A percentile compares a stretch with the other conserved stretches of the same genome.
Evolutionary conservation across 2,113 vertebrate species (phyloP).

Genomic region (Patagioenas fasciata): DNA sequence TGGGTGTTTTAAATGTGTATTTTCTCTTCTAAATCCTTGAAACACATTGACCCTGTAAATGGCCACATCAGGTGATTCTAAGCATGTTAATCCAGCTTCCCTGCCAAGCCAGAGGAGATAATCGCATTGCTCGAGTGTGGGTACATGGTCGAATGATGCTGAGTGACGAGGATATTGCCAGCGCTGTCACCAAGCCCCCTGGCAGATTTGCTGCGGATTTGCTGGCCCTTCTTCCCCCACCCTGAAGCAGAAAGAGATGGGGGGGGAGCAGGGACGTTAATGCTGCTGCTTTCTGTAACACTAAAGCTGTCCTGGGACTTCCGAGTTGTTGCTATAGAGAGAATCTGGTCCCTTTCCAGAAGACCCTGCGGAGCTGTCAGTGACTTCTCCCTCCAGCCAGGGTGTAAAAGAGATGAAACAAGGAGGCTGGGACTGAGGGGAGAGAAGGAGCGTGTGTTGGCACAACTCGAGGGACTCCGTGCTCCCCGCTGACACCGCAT

Average conservation of each 20-base stretch:
- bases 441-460: not conserved
- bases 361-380: not conserved
- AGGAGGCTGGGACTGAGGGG: not conserved
- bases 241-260: not conserved
- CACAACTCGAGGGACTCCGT: not conserved
- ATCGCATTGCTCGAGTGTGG: constrained; percentile 41
- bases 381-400: not conserved
- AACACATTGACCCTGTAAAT: constrained; percentile 58
- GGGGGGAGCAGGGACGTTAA: not conserved
- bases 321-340: not conserved
- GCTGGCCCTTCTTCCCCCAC: not conserved
- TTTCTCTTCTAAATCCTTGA: constrained; percentile 55
- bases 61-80: constrained; percentile 63
- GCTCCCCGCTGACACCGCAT: rapidly evolving
- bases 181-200: not conserved
- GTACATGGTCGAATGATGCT: constrained; percentile 13
- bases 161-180: not conserved
- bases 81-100: constrained; percentile 68
- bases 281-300: not conserved
- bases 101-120: constrained; percentile 47
- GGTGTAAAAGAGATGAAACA: not conserved
- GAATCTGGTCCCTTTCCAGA: not conserved
- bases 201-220: not conserved
- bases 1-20: constrained; percentile 12
- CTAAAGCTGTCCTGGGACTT: not conserved